These are phyloP conservation scores for Erithacus rubecula DNA, from an alignment of 2,797 vertebrate genomes.

Conservation along the genomic window DNA sequence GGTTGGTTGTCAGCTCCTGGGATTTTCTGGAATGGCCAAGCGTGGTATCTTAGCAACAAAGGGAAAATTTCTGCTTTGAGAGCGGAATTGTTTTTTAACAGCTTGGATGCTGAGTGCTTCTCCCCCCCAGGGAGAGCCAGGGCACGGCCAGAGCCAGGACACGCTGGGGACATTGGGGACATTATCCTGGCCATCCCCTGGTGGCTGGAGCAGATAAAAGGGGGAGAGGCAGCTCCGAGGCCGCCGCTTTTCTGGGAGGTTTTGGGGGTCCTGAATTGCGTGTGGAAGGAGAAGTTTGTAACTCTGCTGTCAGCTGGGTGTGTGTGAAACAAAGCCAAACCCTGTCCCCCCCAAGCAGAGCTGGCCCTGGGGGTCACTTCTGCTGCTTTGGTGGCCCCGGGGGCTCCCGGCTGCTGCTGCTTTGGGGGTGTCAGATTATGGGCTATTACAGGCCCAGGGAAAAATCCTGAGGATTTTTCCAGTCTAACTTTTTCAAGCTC, in stretches of 20 bases:
- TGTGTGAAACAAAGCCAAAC: background rate
- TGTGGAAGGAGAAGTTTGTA: background rate
- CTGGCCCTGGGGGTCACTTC: fast-evolving
- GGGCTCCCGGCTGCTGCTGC: fast-evolving
- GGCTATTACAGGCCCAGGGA: too few relatives aligned
- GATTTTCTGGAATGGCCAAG: conserved; percentile 26
- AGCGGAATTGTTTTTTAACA: background rate
- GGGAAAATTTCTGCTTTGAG: background rate
- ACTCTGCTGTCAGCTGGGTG: background rate
- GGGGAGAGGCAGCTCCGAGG: background rate
- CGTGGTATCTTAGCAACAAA: conserved; percentile 60
- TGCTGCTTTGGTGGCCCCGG: background rate
- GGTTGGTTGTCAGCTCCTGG: background rate
- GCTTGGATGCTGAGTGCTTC: background rate
- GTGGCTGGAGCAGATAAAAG: background rate
- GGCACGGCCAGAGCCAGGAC: background rate
- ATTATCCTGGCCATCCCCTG: fast-evolving
- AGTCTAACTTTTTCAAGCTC: too few relatives aligned
- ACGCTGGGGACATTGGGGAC: fast-evolving
- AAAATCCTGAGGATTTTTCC: too few relatives aligned
- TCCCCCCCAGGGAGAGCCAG: background rate
- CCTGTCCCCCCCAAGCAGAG: background rate
- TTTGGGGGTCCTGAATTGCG: fast-evolving
- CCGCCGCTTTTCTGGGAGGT: background rate
- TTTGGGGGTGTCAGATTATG: background rate